phyloP scores from a whole-genome alignment of 2,113 vertebrate species.

The Hypanus sabinus region DNA sequence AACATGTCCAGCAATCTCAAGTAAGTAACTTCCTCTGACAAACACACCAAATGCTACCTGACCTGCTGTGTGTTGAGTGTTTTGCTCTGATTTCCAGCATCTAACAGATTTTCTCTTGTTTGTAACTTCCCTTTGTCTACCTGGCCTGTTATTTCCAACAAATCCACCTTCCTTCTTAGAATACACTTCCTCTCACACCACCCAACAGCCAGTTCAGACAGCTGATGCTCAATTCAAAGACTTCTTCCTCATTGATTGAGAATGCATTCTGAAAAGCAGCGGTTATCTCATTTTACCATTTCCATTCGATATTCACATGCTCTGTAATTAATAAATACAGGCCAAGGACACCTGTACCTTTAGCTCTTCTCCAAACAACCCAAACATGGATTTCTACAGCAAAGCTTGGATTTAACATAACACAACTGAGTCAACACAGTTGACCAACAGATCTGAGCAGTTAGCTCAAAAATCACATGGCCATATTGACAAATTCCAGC shows the following conservation, averaged over 20 bases:
- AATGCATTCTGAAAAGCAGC: conserved; percentile 54
- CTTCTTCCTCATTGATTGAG: conserved; percentile 61
- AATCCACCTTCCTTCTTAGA: too few relatives aligned
- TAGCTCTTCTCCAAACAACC: neutral
- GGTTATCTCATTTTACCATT: neutral
- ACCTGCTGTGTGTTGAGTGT: too few relatives aligned
- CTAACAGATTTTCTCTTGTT: too few relatives aligned
- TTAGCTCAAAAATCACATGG: neutral
- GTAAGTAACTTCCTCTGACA: too few relatives aligned
- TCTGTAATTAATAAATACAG: neutral
- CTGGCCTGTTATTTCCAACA: too few relatives aligned
- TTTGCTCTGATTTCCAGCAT: too few relatives aligned
- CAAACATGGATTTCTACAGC: neutral
- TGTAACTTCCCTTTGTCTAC: too few relatives aligned
- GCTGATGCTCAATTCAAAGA: conserved; percentile 56
- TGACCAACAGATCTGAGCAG: neutral
- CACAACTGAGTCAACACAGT: neutral
- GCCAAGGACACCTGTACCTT: conserved; percentile 45
- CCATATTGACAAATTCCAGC: neutral
- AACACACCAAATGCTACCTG: too few relatives aligned
- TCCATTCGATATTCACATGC: neutral
- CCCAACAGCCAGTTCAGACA: conserved; percentile 54
- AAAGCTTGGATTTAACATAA: neutral
- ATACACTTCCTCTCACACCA: conserved; percentile 36
- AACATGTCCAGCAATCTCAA: too few relatives aligned